Evolutionary conservation across 2,888 invertebrate genomes (phyloP), one percentile per base, ranked within the genome.

Genomic region (Campoplex capitator): DNA sequence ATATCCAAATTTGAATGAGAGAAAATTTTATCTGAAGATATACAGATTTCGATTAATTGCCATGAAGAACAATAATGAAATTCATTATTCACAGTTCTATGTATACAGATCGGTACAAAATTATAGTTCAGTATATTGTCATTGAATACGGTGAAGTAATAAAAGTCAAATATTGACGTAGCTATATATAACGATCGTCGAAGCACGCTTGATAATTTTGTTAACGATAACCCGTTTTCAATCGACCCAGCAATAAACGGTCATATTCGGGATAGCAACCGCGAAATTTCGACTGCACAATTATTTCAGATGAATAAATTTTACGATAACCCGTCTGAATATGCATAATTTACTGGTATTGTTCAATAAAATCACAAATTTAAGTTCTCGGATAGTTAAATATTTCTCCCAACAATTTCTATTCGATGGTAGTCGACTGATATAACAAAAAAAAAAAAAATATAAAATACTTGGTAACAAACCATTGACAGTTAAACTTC

Each of bases 181-280:
- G 32, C 32, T 62, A 4, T 32, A 62, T 62, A 4, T 32, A 62
- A 62, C 62, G 32, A 62, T 28, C 62, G 62, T 62, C 13, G 16
- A 32, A 62, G 62, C 62, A 16, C 32, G 62, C 6, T 62, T 62
- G 62, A 32, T 32, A 62, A 62, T 62, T 62, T 32, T 62, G 42
- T 68, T 68, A 38, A 68, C 38, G 68, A 42, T 42, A 42, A 42
- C 18, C 8, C 42, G 42, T 42, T 68, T 68, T 68, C 16, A 42
- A 42, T 16, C 62, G 32, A 62, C 62, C 16, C 32, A n/a, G n/a
- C 13, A 11, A 42, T 42, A 42, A 62, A 32, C 32, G 32, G 16
- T 62, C 62, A 32, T 16, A 62, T 32, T 32, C 32, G 13, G 13
- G 16, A 32, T 32, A 62, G 13, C 32, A 28, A 32, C 11, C 3